phyloP scores from a whole-genome alignment of 2,888 invertebrate species.

The Morpho deidamia region DNA sequence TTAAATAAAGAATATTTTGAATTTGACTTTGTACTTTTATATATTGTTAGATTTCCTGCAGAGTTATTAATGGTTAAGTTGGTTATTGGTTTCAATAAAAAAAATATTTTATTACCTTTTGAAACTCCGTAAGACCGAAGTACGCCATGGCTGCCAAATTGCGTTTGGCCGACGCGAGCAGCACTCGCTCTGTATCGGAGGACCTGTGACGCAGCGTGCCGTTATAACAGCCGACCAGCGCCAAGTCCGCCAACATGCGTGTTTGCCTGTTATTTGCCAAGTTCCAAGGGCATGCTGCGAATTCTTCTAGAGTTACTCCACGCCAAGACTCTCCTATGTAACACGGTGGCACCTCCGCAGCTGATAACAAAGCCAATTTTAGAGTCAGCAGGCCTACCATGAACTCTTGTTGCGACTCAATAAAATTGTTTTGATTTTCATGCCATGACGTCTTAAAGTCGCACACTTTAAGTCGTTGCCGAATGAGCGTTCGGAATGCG shows the following conservation, averaged over 20 bases:
- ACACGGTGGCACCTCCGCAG: slow-evolving; percentile 90
- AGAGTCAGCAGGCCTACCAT: too few relatives aligned
- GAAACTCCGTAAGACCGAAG: slow-evolving; percentile 97
- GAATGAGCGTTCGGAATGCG: too few relatives aligned
- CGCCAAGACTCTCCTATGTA: slow-evolving; percentile 90
- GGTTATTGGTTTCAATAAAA: background rate
- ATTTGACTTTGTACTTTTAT: too few relatives aligned
- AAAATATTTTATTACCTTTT: slow-evolving; percentile 80
- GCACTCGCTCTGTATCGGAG: slow-evolving; percentile 87
- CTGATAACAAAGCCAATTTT: slow-evolving; percentile 32
- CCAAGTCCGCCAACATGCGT: slow-evolving; percentile 97
- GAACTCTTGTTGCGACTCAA: too few relatives aligned
- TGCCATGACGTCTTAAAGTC: too few relatives aligned
- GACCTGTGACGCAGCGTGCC: slow-evolving; percentile 83
- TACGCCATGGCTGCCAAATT: slow-evolving; percentile 97
- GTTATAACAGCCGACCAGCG: slow-evolving; percentile 97
- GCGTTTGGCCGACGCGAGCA: slow-evolving; percentile 96
- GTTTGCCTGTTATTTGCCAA: slow-evolving; percentile 98
- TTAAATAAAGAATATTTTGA: too few relatives aligned
- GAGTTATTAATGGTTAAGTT: background rate
- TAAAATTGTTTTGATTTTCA: too few relatives aligned
- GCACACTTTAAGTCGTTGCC: too few relatives aligned
- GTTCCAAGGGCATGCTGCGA: slow-evolving; percentile 94
- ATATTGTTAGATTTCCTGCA: background rate
- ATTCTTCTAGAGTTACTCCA: slow-evolving; percentile 93